Percentiles rank a stretch among this genome's conserved stretches.
Evolutionary conservation across 2,113 vertebrate genomes (phyloP).

Genomic region (Grantiella picta): DNA sequence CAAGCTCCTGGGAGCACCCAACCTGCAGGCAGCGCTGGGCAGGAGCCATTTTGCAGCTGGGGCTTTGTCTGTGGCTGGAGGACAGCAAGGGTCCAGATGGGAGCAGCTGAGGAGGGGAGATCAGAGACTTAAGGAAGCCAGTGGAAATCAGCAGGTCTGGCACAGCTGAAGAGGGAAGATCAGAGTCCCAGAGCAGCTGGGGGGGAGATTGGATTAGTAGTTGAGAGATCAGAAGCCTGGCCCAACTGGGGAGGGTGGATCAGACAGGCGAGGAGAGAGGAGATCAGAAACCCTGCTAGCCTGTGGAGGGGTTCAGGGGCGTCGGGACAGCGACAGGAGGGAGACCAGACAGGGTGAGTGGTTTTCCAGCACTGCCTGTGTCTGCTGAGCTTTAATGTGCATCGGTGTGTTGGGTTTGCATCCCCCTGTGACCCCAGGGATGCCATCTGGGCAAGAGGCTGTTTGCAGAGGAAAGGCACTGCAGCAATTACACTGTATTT

Average conservation of each 20-base stretch:
- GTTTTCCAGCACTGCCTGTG: background rate
- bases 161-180: background rate
- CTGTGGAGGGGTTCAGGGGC: background rate
- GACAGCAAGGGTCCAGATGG: background rate
- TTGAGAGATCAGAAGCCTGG: background rate
- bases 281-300: background rate
- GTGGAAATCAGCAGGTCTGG: background rate
- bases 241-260: background rate
- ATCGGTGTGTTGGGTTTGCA: accelerated
- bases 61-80: background rate
- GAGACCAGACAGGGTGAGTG: accelerated
- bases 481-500: accelerated
- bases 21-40: background rate
- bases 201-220: background rate
- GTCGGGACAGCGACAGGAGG: background rate
- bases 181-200: background rate
- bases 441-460: background rate
- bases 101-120: background rate
- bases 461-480: background rate
- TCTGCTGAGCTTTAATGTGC: accelerated
- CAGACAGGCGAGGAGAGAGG: background rate
- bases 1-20: background rate
- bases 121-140: background rate
- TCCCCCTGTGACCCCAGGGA: accelerated
- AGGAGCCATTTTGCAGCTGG: background rate